Percentiles rank a stretch among this genome's conserved stretches.
phyloP scores from a whole-genome alignment of 2,888 invertebrate species.

The Hedya salicella region DNA sequence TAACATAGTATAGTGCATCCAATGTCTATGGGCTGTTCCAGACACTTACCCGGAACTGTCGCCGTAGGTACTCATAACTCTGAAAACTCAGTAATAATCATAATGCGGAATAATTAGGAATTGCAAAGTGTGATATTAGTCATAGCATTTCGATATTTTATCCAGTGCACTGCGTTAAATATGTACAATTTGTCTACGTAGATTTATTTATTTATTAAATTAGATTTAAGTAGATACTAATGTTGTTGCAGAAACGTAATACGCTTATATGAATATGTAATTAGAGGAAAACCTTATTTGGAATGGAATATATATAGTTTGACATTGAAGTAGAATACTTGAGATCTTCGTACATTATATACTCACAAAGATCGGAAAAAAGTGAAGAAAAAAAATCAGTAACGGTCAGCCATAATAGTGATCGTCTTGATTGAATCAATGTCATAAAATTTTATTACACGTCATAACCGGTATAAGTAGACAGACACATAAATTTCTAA shows the following conservation, averaged over 20 bases:
- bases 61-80: conserved; percentile 45
- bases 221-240: conserved; percentile 45
- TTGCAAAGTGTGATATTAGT: conserved; percentile 76
- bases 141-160: conserved; percentile 52
- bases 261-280: conserved; percentile 63
- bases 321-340: neutral
- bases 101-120: conserved; percentile 29
- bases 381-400: neutral
- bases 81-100: conserved; percentile 14
- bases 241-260: conserved; percentile 59
- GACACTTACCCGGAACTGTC: conserved; percentile 23
- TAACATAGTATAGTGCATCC: conserved; percentile 59
- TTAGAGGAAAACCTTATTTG: conserved; percentile 50
- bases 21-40: conserved; percentile 52
- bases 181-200: conserved; percentile 43
- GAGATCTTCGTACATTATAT: conserved; percentile 67
- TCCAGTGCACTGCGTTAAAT: conserved; percentile 36
- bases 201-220: conserved; percentile 53
- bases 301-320: conserved; percentile 21
- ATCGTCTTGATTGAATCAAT: conserved; percentile 12
- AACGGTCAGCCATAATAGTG: conserved; percentile 1
- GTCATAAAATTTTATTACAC: conserved; percentile 3
- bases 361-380: conserved; percentile 45
- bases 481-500: too few relatives aligned
- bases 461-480: conserved; percentile 1